phyloP scores from a whole-genome alignment of 92 coral and sea anemone genomes.

The Palythoa grandis region DNA sequence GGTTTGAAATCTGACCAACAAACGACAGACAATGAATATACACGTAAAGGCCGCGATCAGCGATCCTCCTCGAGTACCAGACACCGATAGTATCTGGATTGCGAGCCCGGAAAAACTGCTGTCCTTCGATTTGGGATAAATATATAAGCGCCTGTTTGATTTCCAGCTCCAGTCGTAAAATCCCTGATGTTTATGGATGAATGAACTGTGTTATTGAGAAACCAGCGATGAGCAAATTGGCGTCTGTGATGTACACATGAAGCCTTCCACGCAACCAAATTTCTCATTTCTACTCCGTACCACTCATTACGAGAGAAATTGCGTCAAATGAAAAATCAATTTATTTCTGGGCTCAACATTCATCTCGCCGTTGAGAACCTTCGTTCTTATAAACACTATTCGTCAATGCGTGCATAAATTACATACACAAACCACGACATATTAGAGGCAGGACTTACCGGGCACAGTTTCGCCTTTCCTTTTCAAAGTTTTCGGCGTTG shows the following conservation, averaged over 20 bases:
- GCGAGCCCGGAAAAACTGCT: not conserved
- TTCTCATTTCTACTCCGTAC: not conserved
- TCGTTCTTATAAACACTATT: slow-evolving; percentile 36
- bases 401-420: slow-evolving; percentile 78
- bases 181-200: slow-evolving; percentile 21
- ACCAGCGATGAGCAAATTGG: slow-evolving; percentile 36
- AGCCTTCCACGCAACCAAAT: slow-evolving; percentile 25
- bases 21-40: slow-evolving; percentile 55
- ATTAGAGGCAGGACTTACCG: slow-evolving; percentile 84
- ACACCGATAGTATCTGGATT: not conserved
- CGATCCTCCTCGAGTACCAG: slow-evolving; percentile 26
- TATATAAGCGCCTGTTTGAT: not conserved
- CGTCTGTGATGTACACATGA: slow-evolving; percentile 23
- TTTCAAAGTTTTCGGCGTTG: slow-evolving; percentile 78
- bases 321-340: not conserved
- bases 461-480: slow-evolving; percentile 72
- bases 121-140: not conserved
- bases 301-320: not conserved
- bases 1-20: slow-evolving; percentile 80
- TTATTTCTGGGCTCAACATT: not conserved
- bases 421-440: slow-evolving; percentile 69
- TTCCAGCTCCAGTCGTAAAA: not conserved
- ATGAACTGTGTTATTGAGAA: slow-evolving; percentile 28
- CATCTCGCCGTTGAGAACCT: not conserved
- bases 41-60: slow-evolving; percentile 31